Evolutionary conservation across 2,797 vertebrate species (phyloP), one percentile per base, ranked within the genome.

Genomic region (Melanogrammus aeglefinus): DNA sequence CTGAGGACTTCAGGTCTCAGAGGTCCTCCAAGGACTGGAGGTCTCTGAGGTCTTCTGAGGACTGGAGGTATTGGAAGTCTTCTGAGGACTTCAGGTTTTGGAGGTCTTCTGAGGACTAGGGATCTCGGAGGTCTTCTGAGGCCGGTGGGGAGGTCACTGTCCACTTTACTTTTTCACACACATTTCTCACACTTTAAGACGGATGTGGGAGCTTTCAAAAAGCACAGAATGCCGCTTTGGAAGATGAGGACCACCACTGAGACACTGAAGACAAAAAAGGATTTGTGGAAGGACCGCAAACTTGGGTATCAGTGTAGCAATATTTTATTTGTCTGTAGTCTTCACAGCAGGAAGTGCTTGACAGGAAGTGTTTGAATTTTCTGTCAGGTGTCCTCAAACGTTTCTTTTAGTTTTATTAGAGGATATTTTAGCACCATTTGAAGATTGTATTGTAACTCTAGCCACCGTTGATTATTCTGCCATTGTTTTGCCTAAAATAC

Each of bases 271-370:
- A 21, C 38, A 12, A 63, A 21, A 18, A 82, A 85, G 73, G 75
- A 79, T 86, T 89, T 86, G 87, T 79, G 73, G 47, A 84, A 87
- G 84, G 82, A 89, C 82, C 81, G 72, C 41, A 77, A 76, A 84
- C 84, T 86, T 92, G 87, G 85, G 78, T 91, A 87, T 88, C 84
- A 83, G 80, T 86, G 86, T 91, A 90, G 92, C 91, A 92, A 93
- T 93, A 91, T 90, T 84, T 84, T 89, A 88, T 86, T 81, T 87
- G 81, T 88, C 27, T 31, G 18, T 85, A 86, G 84, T 84, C 84
- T 87, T 89, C 84, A 92, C 86, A 80, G 81, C 86, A 80, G 87
- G 84, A 91, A 63, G 51, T 63, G 3, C 51, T 63, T 7, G 51
- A 63, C 51, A 24, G 51, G 51, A 63, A 63, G 51, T n/a, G 86